A percentile compares a stretch with the other conserved stretches of the same genome.
phyloP scores from a whole-genome alignment of 2,113 vertebrate genomes.

The Pogona vitticeps region DNA sequence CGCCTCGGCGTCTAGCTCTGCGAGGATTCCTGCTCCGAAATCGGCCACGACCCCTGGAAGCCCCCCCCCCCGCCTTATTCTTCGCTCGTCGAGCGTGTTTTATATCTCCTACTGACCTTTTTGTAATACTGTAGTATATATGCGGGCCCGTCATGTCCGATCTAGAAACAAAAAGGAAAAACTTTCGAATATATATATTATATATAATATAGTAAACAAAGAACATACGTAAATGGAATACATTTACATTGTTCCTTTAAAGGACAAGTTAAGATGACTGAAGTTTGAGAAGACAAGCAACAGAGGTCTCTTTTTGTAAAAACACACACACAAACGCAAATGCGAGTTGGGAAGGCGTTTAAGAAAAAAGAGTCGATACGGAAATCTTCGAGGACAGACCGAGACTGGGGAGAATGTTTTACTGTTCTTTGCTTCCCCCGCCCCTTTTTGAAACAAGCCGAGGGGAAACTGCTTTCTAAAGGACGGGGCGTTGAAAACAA shows the following conservation, averaged over 20 bases:
- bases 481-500: too few relatives aligned
- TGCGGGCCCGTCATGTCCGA: conserved; percentile 73
- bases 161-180: conserved; percentile 71
- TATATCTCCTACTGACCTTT: conserved; percentile 77
- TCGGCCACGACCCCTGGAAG: conserved; percentile 71
- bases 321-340: too few relatives aligned
- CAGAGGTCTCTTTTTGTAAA: too few relatives aligned
- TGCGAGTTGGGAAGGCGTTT: not conserved
- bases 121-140: conserved; percentile 70
- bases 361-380: not conserved
- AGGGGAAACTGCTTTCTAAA: not conserved
- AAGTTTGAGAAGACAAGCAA: not conserved
- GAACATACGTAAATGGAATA: not conserved
- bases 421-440: too few relatives aligned
- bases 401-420: not conserved
- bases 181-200: conserved; percentile 37
- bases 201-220: not conserved
- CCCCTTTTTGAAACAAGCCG: not conserved
- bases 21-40: conserved; percentile 73
- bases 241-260: not conserved
- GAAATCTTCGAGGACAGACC: too few relatives aligned
- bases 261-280: not conserved
- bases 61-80: conserved; percentile 69
- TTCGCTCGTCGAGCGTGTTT: conserved; percentile 78
- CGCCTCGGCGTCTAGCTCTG: conserved; percentile 57